Conservation (phyloP, 2,797 vertebrate species). For the Eleutherodactylus coqui region DNA sequence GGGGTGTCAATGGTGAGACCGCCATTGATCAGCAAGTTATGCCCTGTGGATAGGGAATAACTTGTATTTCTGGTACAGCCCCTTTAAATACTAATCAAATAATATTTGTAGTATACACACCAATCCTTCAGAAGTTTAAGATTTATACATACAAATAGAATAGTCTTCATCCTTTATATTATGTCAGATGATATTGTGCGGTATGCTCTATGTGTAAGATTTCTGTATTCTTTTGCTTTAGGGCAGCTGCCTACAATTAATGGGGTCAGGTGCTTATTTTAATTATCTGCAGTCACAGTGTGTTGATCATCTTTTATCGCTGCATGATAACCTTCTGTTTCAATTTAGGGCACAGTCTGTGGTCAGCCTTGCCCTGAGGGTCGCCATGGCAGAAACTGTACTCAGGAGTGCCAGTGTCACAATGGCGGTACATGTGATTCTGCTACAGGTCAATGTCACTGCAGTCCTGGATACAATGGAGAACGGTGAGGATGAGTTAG, state of each 20-base stretch:
- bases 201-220: background rate
- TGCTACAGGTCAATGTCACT: conserved; percentile 85
- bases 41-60: no score
- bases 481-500: conserved; percentile 81
- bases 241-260: background rate
- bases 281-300: conserved; percentile 59
- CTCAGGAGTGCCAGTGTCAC: conserved; percentile 96
- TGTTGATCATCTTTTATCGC: conserved; percentile 36
- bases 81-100: background rate
- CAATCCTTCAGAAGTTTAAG: background rate
- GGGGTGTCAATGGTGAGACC: no score
- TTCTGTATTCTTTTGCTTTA: background rate
- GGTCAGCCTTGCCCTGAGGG: conserved; percentile 94
- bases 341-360: conserved; percentile 89
- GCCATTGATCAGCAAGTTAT: no score
- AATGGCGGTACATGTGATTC: conserved; percentile 87
- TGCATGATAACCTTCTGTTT: conserved; percentile 68
- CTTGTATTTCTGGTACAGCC: no score
- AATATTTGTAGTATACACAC: background rate
- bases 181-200: background rate
- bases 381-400: conserved; percentile 89
- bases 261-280: conserved; percentile 46
- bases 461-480: conserved; percentile 89
- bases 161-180: background rate
- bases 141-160: background rate